Percentiles rank a stretch among this genome's conserved stretches.
Conservation (phyloP, 2,888 invertebrate species). For the Euplexia lucipara region DNA sequence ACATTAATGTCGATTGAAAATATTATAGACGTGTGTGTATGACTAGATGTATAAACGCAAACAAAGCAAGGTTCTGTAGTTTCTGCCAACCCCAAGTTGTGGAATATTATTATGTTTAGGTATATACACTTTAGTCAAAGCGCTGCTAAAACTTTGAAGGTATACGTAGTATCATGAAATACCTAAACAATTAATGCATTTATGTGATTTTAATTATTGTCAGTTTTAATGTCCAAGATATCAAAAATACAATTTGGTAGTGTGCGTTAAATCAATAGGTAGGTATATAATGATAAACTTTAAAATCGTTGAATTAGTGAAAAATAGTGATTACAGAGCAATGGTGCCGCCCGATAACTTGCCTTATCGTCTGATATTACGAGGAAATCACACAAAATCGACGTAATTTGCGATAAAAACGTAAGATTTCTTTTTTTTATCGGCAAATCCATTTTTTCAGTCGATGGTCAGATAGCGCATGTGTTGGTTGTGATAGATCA, state of each 20-base stretch:
- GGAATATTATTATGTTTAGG: too few species aligned
- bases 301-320: constrained; percentile 66
- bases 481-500: constrained; percentile 81
- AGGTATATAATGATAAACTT: constrained; percentile 61
- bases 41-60: too few species aligned
- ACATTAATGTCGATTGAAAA: not conserved
- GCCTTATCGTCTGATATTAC: constrained; percentile 81
- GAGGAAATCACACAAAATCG: constrained; percentile 82
- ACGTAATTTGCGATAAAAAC: constrained; percentile 87
- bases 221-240: constrained; percentile 21
- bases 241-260: constrained; percentile 22
- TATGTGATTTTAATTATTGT: constrained; percentile 11
- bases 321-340: constrained; percentile 69
- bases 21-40: too few species aligned
- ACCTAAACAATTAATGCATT: not conserved
- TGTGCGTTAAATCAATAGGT: constrained; percentile 53
- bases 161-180: not conserved
- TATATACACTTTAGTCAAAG: not conserved
- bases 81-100: too few species aligned
- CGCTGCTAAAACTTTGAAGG: not conserved
- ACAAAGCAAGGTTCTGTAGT: too few species aligned
- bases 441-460: constrained; percentile 86
- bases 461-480: constrained; percentile 85
- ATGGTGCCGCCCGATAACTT: constrained; percentile 73
- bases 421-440: constrained; percentile 84